Evolutionary conservation across 2,888 invertebrate species (phyloP), one percentile per base, ranked within the genome.

Genomic region (Rhagonycha lutea): DNA sequence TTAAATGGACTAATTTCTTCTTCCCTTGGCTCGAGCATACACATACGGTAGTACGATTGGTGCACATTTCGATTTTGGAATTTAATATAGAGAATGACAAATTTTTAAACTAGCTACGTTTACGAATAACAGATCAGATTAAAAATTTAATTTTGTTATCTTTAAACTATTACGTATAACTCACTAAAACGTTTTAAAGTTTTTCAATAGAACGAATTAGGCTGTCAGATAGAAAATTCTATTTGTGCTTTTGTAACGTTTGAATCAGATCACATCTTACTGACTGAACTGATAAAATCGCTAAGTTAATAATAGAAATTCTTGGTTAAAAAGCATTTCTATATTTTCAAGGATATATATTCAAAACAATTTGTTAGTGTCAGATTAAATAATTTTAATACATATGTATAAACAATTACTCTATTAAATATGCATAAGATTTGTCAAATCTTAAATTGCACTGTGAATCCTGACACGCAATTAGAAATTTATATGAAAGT

Each of bases 131-230:
- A 65, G 63, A 65, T 65, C 63, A 24, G 63, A 65, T 65, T 65
- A 65, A 65, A 65, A 65, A 24, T 65, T 65, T 65, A 65, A 65
- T 65, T 65, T 65, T 24, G 63, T 65, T 65, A 65, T 65, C 63
- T 65, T 65, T 65, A 23, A n/a, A 65, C 63, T 65, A 65, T 65
- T 24, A 65, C 18, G 24, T 65, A 24, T 65, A 65, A 65, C 63
- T 65, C 26, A 65, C 24, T 65, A 65, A 65, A 65, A 18, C 63
- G 63, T 65, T 65, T 18, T 65, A 24, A 65, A 26, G 12, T 65
- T 65, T 65, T 65, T 65, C 63, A 65, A 65, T 65, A 65, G 63
- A 65, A 65, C 63, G 63, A 65, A 65, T 65, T 65, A 65, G 63
- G 63, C 63, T 65, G 63, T 65, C 63, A 24, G 63, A 65, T 65